A percentile compares a stretch with the other conserved stretches of the same genome.
Conservation (phyloP, 2,797 vertebrate species). For the Ceryle rudis region DNA sequence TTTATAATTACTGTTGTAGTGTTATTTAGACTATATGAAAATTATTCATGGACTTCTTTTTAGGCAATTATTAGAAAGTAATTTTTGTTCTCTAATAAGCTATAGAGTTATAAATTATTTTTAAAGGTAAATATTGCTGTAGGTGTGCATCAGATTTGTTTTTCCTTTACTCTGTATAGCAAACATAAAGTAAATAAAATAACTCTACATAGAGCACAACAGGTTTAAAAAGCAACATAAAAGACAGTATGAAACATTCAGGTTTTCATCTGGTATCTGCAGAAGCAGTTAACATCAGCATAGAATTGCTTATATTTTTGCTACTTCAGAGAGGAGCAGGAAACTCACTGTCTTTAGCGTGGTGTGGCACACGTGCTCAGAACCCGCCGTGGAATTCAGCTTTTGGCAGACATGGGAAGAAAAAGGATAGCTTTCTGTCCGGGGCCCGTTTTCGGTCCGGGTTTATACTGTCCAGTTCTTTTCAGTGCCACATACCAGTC, state of each 20-base stretch:
- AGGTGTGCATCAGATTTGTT: slow-evolving; percentile 22
- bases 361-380: not conserved
- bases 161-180: slow-evolving; percentile 43
- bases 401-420: slow-evolving; percentile 94
- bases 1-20: not conserved
- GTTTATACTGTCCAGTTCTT: slow-evolving; percentile 95
- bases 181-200: slow-evolving; percentile 43
- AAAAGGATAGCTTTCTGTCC: slow-evolving; percentile 99
- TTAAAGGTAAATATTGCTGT: slow-evolving; percentile 34
- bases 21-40: not conserved
- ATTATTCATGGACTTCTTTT: not conserved
- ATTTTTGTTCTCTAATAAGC: slow-evolving; percentile 35
- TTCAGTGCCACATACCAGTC: slow-evolving; percentile 98
- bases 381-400: slow-evolving; percentile 75
- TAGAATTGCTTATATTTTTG: slow-evolving; percentile 31
- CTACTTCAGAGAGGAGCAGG: not conserved
- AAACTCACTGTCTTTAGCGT: not conserved
- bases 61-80: slow-evolving; percentile 6
- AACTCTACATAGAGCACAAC: slow-evolving; percentile 41
- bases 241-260: slow-evolving; percentile 3
- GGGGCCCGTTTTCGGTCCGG: slow-evolving; percentile 91
- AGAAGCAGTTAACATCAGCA: slow-evolving; percentile 38
- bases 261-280: slow-evolving; percentile 19
- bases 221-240: slow-evolving; percentile 11
- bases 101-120: slow-evolving; percentile 35